Conservation (phyloP, 2,888 invertebrate species). For the Hyles lineata region DNA sequence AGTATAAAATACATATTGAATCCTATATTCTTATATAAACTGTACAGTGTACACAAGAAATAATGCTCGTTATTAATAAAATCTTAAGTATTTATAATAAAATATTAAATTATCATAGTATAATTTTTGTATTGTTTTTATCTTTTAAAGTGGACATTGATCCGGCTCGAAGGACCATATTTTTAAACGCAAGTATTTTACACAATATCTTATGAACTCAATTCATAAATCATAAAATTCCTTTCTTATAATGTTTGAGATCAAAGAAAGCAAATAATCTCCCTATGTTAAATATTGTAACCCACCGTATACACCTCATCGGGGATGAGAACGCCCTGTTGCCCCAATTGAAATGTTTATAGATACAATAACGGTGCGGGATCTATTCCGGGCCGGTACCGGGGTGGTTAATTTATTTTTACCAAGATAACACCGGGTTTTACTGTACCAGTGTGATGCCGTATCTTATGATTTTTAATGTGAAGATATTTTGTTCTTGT, state of each 20-base stretch:
- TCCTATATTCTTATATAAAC: no score
- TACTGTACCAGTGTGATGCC: not conserved
- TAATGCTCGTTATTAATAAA: no score
- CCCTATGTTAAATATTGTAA: slow-evolving; percentile 4
- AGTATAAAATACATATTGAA: no score
- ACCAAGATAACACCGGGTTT: slow-evolving; percentile 11
- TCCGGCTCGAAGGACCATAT: slow-evolving; percentile 46
- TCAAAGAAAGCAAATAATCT: not conserved
- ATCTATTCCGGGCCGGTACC: slow-evolving; percentile 66
- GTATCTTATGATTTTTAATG: not conserved
- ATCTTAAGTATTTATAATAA: no score
- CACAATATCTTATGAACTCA: not conserved
- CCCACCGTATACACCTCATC: slow-evolving; percentile 12
- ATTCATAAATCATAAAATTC: no score
- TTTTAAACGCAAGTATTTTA: no score
- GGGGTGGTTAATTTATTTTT: slow-evolving; percentile 77
- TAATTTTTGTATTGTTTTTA: no score
- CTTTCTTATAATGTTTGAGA: no score
- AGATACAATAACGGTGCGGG: slow-evolving; percentile 77
- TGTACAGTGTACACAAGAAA: no score
- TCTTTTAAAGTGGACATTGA: slow-evolving; percentile 27
- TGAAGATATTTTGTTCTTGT: not conserved
- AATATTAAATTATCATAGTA: no score
- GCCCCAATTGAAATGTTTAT: slow-evolving; percentile 79
- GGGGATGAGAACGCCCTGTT: slow-evolving; percentile 39